These are phyloP conservation scores for Melikaiella ostensackeni DNA, from an alignment of 2,888 invertebrate species.

Conservation along the genomic window DNA sequence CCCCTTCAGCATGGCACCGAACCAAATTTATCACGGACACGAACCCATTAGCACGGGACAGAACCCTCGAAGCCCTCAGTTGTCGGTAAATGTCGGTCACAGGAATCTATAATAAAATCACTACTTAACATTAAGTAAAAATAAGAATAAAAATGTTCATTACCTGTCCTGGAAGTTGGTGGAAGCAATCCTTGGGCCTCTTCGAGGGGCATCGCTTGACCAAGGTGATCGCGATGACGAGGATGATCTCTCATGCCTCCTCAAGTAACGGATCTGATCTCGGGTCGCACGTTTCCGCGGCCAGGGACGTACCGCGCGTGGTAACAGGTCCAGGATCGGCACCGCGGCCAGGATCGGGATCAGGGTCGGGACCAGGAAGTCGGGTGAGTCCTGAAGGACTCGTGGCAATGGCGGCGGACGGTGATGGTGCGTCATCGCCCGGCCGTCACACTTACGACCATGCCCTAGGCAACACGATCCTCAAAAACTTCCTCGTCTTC, in stretches of 20 bases:
- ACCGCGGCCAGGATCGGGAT: conserved; percentile 48
- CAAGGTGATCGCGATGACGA: conserved; percentile 68
- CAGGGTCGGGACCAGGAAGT: conserved; percentile 60
- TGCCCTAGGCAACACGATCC: conserved; percentile 60
- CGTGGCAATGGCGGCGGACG: conserved; percentile 69
- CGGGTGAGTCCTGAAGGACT: conserved; percentile 69
- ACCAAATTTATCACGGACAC: too few species aligned
- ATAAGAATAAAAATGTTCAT: not conserved
- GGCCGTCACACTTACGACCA: conserved; percentile 73
- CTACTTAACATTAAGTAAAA: not conserved
- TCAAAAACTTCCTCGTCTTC: conserved; percentile 21
- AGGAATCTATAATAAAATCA: too few species aligned
- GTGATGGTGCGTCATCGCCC: conserved; percentile 75
- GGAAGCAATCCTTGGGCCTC: conserved; percentile 73
- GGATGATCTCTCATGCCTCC: conserved; percentile 72
- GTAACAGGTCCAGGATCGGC: conserved; percentile 53
- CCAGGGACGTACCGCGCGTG: conserved; percentile 45
- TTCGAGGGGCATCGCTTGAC: conserved; percentile 73
- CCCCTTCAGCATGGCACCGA: too few species aligned
- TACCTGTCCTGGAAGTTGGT: conserved; percentile 71
- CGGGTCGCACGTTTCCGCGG: conserved; percentile 26
- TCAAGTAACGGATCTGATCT: conserved; percentile 42
- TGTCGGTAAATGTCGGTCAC: too few species aligned
- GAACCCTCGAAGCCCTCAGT: too few species aligned
- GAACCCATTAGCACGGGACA: too few species aligned